A percentile compares a stretch with the other conserved stretches of the same genome.
Evolutionary conservation across 1,140 invertebrate species (phyloP).

Genomic region (Xylocopa sonorina): DNA sequence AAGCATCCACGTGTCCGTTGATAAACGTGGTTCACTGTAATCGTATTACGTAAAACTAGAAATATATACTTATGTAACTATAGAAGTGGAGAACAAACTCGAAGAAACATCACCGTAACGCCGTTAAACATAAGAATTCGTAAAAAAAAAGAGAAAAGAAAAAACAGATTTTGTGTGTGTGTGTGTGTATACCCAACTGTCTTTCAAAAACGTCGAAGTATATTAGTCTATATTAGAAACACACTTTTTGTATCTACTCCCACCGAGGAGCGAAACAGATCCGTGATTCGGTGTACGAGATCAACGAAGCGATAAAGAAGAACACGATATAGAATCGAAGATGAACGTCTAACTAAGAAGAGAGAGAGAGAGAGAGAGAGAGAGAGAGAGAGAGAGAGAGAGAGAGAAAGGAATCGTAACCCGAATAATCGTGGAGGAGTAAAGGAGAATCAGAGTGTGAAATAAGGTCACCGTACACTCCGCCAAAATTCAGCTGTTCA

Average conservation of each 20-base stretch:
- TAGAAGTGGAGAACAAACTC: not conserved
- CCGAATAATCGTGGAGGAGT: not conserved
- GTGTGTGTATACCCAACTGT: conserved; percentile 55
- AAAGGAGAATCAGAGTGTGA: conserved; percentile 9
- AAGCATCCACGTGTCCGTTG: conserved; percentile 16
- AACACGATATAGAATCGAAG: too few species aligned
- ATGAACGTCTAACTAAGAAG: too few species aligned
- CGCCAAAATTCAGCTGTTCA: conserved; percentile 73
- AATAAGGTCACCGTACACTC: conserved; percentile 37
- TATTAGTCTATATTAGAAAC: conserved; percentile 31
- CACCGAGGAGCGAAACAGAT: not conserved
- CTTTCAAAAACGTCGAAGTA: conserved; percentile 61
- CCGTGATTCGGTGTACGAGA: conserved; percentile 6
- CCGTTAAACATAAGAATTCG: not conserved
- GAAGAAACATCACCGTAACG: not conserved
- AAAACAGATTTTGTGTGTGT: not conserved
- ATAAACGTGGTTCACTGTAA: not conserved
- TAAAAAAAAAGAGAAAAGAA: not conserved
- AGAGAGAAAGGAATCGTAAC: not conserved
- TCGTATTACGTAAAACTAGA: not conserved
- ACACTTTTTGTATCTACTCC: conserved; percentile 29
- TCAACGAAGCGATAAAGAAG: not conserved
- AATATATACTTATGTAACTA: not conserved
- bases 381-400: too few species aligned
- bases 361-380: not conserved